Evolutionary conservation across 1,140 invertebrate genomes (phyloP).

Genomic region (Drosophila takahashii): DNA sequence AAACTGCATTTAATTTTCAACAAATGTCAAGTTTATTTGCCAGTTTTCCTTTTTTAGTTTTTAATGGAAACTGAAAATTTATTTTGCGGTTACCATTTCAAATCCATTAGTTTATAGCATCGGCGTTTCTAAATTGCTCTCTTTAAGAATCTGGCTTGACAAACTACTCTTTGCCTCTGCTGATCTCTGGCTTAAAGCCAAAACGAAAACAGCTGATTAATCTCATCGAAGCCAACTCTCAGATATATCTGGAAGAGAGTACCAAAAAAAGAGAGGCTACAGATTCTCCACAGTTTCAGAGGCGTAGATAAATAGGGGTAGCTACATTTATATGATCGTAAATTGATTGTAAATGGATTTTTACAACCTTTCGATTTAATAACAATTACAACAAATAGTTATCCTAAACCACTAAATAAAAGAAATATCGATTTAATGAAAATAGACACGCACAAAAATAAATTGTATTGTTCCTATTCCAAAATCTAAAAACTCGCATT

Average conservation of each 20-base stretch:
- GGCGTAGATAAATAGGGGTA: constrained; percentile 6
- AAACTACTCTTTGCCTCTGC: not conserved
- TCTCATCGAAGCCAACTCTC: constrained; percentile 28
- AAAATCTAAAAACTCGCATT: too few relatives aligned
- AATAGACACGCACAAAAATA: too few relatives aligned
- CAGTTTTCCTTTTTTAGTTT: not conserved
- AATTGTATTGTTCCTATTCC: too few relatives aligned
- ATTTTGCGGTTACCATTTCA: not conserved
- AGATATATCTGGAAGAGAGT: constrained; percentile 3
- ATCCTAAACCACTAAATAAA: too few relatives aligned
- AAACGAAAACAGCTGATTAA: constrained; percentile 44
- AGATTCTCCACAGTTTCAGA: not conserved
- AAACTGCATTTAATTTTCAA: not conserved
- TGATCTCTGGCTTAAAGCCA: constrained; percentile 19
- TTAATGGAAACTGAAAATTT: rapidly evolving
- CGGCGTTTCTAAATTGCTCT: not conserved
- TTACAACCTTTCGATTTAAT: too few relatives aligned
- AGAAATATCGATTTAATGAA: too few relatives aligned
- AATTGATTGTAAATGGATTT: too few relatives aligned
- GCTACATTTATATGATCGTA: too few relatives aligned
- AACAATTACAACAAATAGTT: too few relatives aligned
- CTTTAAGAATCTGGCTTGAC: not conserved
- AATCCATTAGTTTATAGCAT: too few relatives aligned
- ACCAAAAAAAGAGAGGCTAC: constrained; percentile 10
- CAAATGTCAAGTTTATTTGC: not conserved